phyloP scores from a whole-genome alignment of 2,113 vertebrate genomes.

The Naja naja region DNA sequence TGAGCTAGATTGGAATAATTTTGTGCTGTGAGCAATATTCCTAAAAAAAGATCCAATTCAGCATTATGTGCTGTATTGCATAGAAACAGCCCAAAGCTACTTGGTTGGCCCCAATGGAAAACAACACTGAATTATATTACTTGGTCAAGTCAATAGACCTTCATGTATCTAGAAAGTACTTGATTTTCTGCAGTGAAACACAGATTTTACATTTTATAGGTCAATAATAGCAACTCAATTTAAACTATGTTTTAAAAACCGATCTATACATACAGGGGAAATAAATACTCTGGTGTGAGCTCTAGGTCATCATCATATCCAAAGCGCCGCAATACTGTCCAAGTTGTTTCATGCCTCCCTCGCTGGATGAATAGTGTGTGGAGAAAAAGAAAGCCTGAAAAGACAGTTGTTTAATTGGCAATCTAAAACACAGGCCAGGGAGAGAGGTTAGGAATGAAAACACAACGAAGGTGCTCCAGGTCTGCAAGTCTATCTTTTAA shows the following conservation, averaged over 20 bases:
- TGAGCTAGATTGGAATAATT: background rate
- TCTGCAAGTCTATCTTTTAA: background rate
- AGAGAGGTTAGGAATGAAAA: background rate
- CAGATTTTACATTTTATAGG: background rate
- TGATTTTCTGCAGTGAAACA: background rate
- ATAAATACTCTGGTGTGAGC: constrained; percentile 94
- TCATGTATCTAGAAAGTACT: background rate
- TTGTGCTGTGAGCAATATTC: background rate
- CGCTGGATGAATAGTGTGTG: constrained; percentile 98
- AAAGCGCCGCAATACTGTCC: constrained; percentile 94
- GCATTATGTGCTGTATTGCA: background rate
- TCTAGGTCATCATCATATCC: constrained; percentile 96
- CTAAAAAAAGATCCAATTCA: background rate
- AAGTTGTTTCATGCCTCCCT: constrained; percentile 95
- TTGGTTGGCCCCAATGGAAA: background rate
- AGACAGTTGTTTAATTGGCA: constrained; percentile 18
- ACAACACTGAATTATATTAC: background rate
- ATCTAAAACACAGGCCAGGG: background rate
- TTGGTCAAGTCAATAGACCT: background rate
- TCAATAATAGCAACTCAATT: background rate
- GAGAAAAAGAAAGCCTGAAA: constrained; percentile 94
- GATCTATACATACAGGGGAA: constrained; percentile 81
- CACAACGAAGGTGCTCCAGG: background rate
- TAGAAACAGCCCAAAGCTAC: background rate
- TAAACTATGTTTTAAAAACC: constrained; percentile 6